phyloP scores from a whole-genome alignment of 2,888 invertebrate species.

The Teinopalpus imperialis region DNA sequence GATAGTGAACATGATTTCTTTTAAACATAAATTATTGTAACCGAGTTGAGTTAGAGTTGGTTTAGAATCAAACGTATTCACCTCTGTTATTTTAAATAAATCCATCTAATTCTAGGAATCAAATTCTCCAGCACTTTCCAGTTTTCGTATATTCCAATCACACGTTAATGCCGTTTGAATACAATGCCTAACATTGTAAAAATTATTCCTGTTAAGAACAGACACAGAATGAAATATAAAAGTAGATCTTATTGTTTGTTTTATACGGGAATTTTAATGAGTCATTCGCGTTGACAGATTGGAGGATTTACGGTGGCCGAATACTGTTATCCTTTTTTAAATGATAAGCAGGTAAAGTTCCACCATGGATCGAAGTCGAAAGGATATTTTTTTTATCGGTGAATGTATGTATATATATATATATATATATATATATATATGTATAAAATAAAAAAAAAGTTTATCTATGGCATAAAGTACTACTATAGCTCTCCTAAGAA shows the following conservation, averaged over 20 bases:
- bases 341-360: conserved; percentile 18
- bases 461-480: too few relatives aligned
- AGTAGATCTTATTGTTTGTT: conserved; percentile 19
- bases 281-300: conserved; percentile 22
- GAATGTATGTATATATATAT: too few relatives aligned
- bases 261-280: conserved; percentile 22
- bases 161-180: conserved; percentile 11
- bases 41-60: too few relatives aligned
- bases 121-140: background rate
- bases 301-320: conserved; percentile 21
- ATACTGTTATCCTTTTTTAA: conserved; percentile 10
- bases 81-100: too few relatives aligned
- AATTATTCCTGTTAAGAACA: conserved; percentile 6
- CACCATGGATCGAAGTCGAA: background rate
- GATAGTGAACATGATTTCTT: too few relatives aligned
- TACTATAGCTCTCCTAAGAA: too few relatives aligned
- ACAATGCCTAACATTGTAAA: conserved; percentile 12
- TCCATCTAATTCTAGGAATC: background rate
- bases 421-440: too few relatives aligned
- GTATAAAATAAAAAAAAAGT: conserved; percentile 1
- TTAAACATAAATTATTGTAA: too few relatives aligned
- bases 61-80: too few relatives aligned
- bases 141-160: conserved; percentile 3
- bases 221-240: background rate
- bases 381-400: conserved; percentile 15